These are phyloP conservation scores for Pachypanchax playfairii DNA, from an alignment of 2,113 vertebrate genomes.

Conservation along the genomic window DNA sequence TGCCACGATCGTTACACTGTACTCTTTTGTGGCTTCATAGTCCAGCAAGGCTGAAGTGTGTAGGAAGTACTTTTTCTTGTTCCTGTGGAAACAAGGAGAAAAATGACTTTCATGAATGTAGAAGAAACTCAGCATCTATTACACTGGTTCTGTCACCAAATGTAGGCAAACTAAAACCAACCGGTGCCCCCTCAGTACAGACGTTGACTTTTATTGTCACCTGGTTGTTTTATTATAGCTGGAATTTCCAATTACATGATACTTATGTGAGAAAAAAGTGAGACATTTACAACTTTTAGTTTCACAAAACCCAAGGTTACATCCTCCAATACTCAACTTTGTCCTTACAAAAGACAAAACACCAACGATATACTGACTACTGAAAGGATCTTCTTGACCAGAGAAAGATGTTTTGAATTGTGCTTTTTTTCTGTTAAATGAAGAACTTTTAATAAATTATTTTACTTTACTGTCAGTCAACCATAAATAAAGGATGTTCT, in stretches of 20 bases:
- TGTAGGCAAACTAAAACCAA: conserved; percentile 5
- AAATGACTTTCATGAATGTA: conserved; percentile 6
- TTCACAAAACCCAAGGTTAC: too few relatives aligned
- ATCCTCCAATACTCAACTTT: not conserved
- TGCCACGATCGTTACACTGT: conserved; percentile 93
- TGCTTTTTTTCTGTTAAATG: conserved; percentile 11
- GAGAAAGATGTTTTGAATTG: not conserved
- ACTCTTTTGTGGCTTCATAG: conserved; percentile 90
- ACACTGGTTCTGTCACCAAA: not conserved
- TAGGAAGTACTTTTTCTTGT: conserved; percentile 94
- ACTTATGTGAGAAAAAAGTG: not conserved
- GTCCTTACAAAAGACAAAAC: not conserved
- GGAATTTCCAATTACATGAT: not conserved
- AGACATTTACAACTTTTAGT: not conserved
- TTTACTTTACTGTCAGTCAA: conserved; percentile 1
- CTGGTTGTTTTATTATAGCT: not conserved
- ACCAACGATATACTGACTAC: not conserved
- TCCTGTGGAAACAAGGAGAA: conserved; percentile 75
- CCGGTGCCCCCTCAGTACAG: not conserved
- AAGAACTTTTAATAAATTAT: not conserved
- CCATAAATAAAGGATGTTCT: not conserved
- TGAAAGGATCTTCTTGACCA: not conserved
- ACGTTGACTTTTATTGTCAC: not conserved
- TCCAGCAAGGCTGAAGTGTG: conserved; percentile 94
- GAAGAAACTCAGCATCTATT: too few relatives aligned